Percentiles rank a stretch among this genome's conserved stretches.
Conservation (phyloP, 2,113 vertebrate genomes). For the Psilopsiagon aymara region DNA sequence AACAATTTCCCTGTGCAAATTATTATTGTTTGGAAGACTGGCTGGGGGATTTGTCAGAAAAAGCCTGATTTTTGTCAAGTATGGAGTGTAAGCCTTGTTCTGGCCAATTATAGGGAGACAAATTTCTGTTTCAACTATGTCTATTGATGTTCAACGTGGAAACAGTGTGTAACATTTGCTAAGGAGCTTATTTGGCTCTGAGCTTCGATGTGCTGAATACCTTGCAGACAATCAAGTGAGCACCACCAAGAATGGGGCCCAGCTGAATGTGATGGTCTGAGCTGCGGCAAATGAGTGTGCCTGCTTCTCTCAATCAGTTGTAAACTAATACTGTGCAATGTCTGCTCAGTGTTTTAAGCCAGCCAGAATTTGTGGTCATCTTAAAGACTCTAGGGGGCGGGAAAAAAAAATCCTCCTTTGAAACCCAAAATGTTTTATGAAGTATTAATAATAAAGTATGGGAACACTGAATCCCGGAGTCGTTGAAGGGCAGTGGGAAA, state of each 20-base stretch:
- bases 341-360: background rate
- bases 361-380: background rate
- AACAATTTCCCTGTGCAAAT: background rate
- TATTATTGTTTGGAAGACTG: background rate
- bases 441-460: background rate
- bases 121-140: background rate
- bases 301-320: background rate
- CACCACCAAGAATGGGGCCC: background rate
- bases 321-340: background rate
- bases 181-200: background rate
- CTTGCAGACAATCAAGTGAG: background rate
- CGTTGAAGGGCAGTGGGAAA: background rate
- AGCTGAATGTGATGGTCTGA: background rate
- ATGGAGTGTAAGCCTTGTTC: background rate
- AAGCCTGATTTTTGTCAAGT: background rate
- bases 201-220: background rate
- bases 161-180: background rate
- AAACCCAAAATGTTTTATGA: background rate
- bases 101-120: background rate
- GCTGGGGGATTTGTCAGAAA: background rate
- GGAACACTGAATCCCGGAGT: background rate
- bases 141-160: background rate
- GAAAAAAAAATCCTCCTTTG: background rate
- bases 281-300: fast-evolving
- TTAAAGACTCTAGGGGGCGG: background rate